A percentile compares a stretch with the other conserved stretches of the same genome.
Conservation (phyloP, 2,888 invertebrate species). For the Hipparchia semele region DNA sequence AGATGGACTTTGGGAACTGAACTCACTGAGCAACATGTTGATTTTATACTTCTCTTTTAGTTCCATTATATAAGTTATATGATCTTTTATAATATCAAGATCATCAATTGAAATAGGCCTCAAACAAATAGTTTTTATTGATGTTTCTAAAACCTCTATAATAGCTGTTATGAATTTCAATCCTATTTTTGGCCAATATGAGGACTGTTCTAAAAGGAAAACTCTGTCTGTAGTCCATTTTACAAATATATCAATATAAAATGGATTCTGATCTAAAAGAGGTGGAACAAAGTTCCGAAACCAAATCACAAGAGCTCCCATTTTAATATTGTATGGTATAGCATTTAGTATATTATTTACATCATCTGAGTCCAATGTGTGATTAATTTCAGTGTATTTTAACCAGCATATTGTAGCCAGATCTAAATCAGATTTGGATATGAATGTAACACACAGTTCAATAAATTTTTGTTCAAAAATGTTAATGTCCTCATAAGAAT, state of each 20-base stretch:
- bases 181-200: constrained; percentile 80
- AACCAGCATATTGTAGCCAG: constrained; percentile 76
- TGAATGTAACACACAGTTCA: constrained; percentile 65
- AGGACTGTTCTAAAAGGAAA: constrained; percentile 70
- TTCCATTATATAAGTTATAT: constrained; percentile 68
- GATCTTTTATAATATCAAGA: constrained; percentile 67
- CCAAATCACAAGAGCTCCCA: constrained; percentile 74
- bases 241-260: constrained; percentile 72
- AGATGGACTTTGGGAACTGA: constrained; percentile 66
- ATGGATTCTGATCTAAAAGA: constrained; percentile 71
- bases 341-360: constrained; percentile 65
- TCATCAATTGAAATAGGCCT: constrained; percentile 75
- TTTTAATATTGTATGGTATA: constrained; percentile 69
- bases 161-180: constrained; percentile 73
- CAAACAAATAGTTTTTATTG: constrained; percentile 64
- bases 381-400: constrained; percentile 67
- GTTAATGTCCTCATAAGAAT: constrained; percentile 58
- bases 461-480: constrained; percentile 61
- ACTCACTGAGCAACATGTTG: constrained; percentile 71
- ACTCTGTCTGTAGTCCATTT: constrained; percentile 77
- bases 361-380: constrained; percentile 54
- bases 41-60: constrained; percentile 76
- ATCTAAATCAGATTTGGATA: constrained; percentile 71
- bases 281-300: constrained; percentile 71
- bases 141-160: constrained; percentile 61